Evolutionary conservation across 2,888 invertebrate species (phyloP).

Genomic region (Acrobasis repandana): DNA sequence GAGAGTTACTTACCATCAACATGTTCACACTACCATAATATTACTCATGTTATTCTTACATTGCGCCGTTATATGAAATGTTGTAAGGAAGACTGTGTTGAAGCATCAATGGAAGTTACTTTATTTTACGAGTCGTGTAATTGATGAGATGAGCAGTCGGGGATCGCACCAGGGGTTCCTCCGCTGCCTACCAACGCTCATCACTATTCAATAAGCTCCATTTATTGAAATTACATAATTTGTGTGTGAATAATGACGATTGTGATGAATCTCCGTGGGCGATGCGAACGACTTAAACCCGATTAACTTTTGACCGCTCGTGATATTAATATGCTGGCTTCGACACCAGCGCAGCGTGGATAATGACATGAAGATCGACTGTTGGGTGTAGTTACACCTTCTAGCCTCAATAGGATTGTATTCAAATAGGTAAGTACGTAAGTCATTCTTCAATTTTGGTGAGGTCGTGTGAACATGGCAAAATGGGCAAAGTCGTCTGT

Average conservation of each 20-base stretch:
- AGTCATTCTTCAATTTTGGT: conserved; percentile 19
- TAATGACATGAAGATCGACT: conserved; percentile 76
- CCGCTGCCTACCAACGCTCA: conserved; percentile 78
- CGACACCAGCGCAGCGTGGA: conserved; percentile 47
- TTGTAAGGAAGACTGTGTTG: conserved; percentile 15
- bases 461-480: conserved; percentile 18
- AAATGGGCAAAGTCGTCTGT: conserved; percentile 12
- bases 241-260: conserved; percentile 83
- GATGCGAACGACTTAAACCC: conserved; percentile 79
- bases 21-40: conserved; percentile 23
- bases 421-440: conserved; percentile 33
- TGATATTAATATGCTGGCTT: conserved; percentile 77
- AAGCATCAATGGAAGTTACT: conserved; percentile 37
- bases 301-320: conserved; percentile 81
- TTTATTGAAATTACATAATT: conserved; percentile 84
- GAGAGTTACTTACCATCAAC: conserved; percentile 46
- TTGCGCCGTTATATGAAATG: conserved; percentile 31
- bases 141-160: conserved; percentile 40
- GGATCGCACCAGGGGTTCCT: conserved; percentile 65
- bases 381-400: background rate
- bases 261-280: conserved; percentile 83
- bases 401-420: conserved; percentile 30
- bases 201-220: conserved; percentile 82
- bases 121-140: conserved; percentile 33
- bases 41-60: conserved; percentile 35